These are phyloP conservation scores for Melozone crissalis DNA, from an alignment of 2,113 vertebrate genomes.

Conservation along the genomic window DNA sequence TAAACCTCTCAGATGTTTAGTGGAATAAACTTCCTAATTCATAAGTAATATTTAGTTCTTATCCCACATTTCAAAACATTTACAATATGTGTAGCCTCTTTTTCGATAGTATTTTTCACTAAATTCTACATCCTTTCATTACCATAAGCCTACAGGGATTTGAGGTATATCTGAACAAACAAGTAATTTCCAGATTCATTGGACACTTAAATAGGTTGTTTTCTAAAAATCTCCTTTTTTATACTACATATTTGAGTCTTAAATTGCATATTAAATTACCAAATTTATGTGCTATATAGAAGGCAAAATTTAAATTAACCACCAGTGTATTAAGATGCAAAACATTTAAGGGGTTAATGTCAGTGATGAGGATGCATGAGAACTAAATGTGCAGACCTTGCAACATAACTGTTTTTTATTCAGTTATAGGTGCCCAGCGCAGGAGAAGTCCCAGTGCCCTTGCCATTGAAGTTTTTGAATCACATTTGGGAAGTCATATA, in stretches of 20 bases:
- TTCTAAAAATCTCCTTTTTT: not conserved
- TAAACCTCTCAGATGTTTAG: not conserved
- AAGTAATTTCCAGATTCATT: not conserved
- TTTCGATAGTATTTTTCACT: not conserved
- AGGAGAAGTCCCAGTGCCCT: conserved; percentile 90
- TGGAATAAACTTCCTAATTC: not conserved
- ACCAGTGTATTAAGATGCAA: not conserved
- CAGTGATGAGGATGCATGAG: not conserved
- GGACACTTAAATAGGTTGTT: not conserved
- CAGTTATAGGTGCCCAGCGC: conserved; percentile 95
- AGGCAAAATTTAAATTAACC: not conserved
- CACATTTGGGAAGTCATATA: conserved; percentile 99
- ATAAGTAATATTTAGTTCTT: not conserved
- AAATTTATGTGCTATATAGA: not conserved
- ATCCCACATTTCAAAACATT: not conserved
- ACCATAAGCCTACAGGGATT: not conserved
- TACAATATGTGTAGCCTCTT: not conserved
- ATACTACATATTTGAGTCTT: not conserved
- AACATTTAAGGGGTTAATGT: not conserved
- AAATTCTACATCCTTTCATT: not conserved
- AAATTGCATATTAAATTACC: not conserved
- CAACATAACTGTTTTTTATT: conserved; percentile 75
- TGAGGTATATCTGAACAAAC: not conserved
- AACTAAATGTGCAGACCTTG: conserved; percentile 53
- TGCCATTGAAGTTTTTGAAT: conserved; percentile 94